Evolutionary conservation across 2,888 invertebrate species (phyloP), one percentile per base, ranked within the genome.

Genomic region (Metacarcinus magister): DNA sequence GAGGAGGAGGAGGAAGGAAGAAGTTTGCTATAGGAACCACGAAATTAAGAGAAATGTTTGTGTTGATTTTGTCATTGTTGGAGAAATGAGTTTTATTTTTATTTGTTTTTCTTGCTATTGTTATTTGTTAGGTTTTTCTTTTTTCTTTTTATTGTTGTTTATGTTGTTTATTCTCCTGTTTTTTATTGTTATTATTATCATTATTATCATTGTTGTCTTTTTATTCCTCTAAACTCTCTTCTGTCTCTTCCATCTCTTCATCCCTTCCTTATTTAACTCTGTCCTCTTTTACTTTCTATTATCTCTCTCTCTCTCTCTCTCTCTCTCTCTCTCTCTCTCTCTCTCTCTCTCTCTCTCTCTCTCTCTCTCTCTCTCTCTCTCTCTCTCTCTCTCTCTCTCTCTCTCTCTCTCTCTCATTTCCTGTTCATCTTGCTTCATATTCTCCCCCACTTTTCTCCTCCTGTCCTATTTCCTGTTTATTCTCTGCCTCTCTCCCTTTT

Each of bases 351-450:
- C 44, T 43, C 43, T 43, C 54, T 54, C 10, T 90, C 60, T 94
- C 87, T 7, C 13, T 87, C 46, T 44, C 44, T 3, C n/a, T 94
- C 48, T 32, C 32, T 43, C 75, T 67, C 32, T 94, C 48, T 67
- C 39, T 75, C 94, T 75, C 75, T 75, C 94, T 67, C 39, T 28
- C 54, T 16, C 28, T 48, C 93, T 48, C 93, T 28, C 54, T 54
- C 60, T 28, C 93, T 93, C 54, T 13, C 19, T 46, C 60, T 54
- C 60, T 23, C 23, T 46, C 93, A 19, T 44, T 54, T 44, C n/a
- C 93, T 54, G 10, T 93, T 54, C 48, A 1, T 16, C 43, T 32
- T 39, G 16, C 93, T n/a, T 10, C 23, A 23, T 93, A 23, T 93
- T 23, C 23, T 8, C 39, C 43, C 46, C 8, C 46, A 8, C 39